Base-by-base conservation (phyloP, 2,113 vertebrate species). In the Candoia aspera region DNA sequence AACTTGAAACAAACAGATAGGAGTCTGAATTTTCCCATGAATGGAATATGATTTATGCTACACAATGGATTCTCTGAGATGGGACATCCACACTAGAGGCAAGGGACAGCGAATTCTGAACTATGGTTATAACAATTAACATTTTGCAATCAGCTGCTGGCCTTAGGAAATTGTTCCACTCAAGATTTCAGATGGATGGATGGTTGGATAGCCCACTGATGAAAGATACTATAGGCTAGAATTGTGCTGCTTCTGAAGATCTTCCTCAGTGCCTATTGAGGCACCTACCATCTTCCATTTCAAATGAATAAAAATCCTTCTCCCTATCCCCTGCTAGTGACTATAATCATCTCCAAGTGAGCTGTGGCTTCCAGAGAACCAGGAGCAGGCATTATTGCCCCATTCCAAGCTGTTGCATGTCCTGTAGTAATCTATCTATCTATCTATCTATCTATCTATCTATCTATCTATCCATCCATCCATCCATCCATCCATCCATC, bases 1-100 rank as follows among this genome's bases (percentile, higher is more conserved):
- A 42, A 92, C 92, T 95, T 95, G 46, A 60, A 94, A 94, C 91
- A 84, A 24, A 60, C 86, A 94, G 58, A 92, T 96, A 92, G 94
- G 90, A 93, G 53, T 88, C 95, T 86, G 91, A 88, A 86, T 88
- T 5, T 91, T 86, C 29, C n/a, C 24, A 73, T 60, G 33, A 91
- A 53, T 26, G 24, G 37, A 84, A 24, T 46, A 33, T 92, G 29
- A 26, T 62, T 26, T 42, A 33, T 49, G 55, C 54, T 86, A 33
- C 6, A 84, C 26, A 21, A 19, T 79, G 8, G 29, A n/a, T 53
- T 17, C 17, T 21, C 57, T 23, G 21, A 54, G 49, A 17, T 19
- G 53, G 15, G 33, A 73, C n/a, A 87, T 42, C 9, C 42, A 46
- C 23, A 13, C 53, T 79, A n/a, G 73, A 37, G 17, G 21, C 73